Evolutionary conservation across 2,113 vertebrate species (phyloP), one percentile per base, ranked within the genome.

Genomic region (Mesocricetus auratus): DNA sequence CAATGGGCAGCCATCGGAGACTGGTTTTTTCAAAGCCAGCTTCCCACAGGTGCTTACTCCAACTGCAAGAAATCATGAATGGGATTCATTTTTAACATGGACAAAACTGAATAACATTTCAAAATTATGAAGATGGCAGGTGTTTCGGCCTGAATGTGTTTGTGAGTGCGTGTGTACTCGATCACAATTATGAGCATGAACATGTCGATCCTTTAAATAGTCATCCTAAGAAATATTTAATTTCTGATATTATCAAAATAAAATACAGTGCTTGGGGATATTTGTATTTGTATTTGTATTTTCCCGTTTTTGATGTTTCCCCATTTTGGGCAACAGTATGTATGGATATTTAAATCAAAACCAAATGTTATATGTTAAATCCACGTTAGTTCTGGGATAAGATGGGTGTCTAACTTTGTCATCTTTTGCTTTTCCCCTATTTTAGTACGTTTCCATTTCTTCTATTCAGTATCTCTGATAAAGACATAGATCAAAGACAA

Each of bases 301-400:
- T 94, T 94, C 39, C 90, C 62, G 45, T 53, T 75, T 94, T 6
- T 74, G 7, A n/a, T 82, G 83, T 83, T 83, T 79, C 79, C 74
- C 45, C 56, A 19, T 42, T 92, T 96, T 94, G 91, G 64, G 1
- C 16, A 83, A 88, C 0, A 71, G 50, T 11, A 19, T 86, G 11
- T 89, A 33, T 95, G 87, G 53, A 83, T 86, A 86, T 93, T 91
- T 86, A 31, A 94, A 92, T 94, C 62, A 82, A 3, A 86, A 82
- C 3, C 81, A 88, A 97, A 93, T 7, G 31, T 39, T 88, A 15
- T 45, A 60, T 82, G 82, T 94, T 24, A 89, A 74, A 66, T 92
- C 66, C 26, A n/a, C 50, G 12, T 71, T 86, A 68, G 21, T 86
- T 50, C 74, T 0, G 19, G 31, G 11, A 90, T 87, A 58, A 47